Conservation (phyloP, 1,140 invertebrate genomes). For the Micrasema minimum region DNA sequence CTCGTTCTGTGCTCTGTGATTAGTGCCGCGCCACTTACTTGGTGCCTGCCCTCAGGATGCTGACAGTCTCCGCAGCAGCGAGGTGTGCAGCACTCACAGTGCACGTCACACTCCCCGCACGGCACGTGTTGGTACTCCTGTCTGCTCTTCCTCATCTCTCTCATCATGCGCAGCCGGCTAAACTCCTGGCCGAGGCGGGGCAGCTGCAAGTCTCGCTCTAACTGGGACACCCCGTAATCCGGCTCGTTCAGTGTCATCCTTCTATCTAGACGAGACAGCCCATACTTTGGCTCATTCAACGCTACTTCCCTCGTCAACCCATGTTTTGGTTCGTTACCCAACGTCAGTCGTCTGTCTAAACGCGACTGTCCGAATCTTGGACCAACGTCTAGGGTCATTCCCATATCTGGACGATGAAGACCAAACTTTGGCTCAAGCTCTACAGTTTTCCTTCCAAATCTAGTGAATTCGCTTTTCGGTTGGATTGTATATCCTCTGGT, state of each 20-base stretch:
- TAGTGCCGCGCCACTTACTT: slow-evolving; percentile 42
- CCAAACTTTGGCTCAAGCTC: neutral
- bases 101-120: slow-evolving; percentile 59
- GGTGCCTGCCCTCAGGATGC: slow-evolving; percentile 38
- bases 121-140: slow-evolving; percentile 59
- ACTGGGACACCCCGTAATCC: slow-evolving; percentile 5
- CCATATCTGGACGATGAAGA: neutral
- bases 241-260: neutral
- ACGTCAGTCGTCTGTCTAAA: slow-evolving; percentile 38
- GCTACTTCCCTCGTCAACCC: neutral
- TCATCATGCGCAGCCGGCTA: slow-evolving; percentile 25
- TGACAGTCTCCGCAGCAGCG: slow-evolving; percentile 49
- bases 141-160: slow-evolving; percentile 16
- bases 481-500: slow-evolving; percentile 11
- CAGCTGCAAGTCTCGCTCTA: slow-evolving; percentile 41
- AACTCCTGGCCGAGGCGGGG: slow-evolving; percentile 54
- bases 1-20: neutral
- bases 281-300: neutral
- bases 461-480: slow-evolving; percentile 3
- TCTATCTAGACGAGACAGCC: slow-evolving; percentile 22
- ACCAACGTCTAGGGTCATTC: neutral
- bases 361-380: slow-evolving; percentile 5
- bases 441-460: neutral
- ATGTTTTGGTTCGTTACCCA: neutral
- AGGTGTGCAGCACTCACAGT: slow-evolving; percentile 53